These are phyloP conservation scores for Stomatorhinus ivindoensis DNA, from an alignment of 2,113 vertebrate species.

Conservation along the genomic window DNA sequence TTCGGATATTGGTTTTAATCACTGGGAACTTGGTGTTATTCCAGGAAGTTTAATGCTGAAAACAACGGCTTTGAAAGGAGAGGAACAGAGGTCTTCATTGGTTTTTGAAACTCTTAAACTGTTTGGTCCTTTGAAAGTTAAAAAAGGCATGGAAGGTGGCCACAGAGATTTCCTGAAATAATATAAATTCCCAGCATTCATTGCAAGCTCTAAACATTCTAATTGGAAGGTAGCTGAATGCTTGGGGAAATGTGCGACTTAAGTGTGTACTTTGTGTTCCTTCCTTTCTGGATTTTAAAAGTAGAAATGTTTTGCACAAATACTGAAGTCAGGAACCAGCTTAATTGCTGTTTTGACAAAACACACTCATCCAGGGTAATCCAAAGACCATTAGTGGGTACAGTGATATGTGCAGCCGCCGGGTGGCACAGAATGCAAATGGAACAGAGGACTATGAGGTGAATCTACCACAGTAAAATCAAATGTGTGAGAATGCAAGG, in stretches of 20 bases:
- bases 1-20: not conserved
- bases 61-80: not conserved
- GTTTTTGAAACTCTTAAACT: not conserved
- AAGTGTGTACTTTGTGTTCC: not conserved
- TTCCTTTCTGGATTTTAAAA: not conserved
- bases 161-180: not conserved
- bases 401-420: not conserved
- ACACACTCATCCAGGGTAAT: not conserved
- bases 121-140: not conserved
- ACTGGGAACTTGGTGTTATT: not conserved
- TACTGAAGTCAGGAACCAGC: not conserved
- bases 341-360: slow-evolving; percentile 4
- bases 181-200: not conserved
- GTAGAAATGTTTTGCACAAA: not conserved
- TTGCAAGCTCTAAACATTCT: not conserved
- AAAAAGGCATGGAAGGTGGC: not conserved
- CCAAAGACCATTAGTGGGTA: not conserved
- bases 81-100: not conserved
- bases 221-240: not conserved
- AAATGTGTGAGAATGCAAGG: not conserved
- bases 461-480: not conserved
- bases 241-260: not conserved
- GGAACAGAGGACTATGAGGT: not conserved
- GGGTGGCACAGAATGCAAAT: not conserved
- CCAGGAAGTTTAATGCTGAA: not conserved